Base-by-base conservation (phyloP, 2,113 vertebrate species). In the Lucifuga dentata region DNA sequence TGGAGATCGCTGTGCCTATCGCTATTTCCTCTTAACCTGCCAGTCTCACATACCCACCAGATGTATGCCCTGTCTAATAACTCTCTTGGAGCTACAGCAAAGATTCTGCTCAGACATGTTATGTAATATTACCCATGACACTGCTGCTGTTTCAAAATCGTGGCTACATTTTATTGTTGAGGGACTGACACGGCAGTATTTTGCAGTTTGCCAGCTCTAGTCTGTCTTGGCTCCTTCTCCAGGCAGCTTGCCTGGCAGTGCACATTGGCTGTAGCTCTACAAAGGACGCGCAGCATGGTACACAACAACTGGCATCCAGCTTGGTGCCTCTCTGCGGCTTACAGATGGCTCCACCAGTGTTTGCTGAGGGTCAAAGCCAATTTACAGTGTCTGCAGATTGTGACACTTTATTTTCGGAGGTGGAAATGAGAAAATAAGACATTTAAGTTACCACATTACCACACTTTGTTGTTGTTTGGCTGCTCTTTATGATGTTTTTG, bases 301-400 rank as follows among this genome's bases (percentile, higher is more conserved):
- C 71, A 63, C 66, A 80, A 66, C 84, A 88, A 82, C 86, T 87
- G 88, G 80, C 73, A 19, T 60, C 35, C 78, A 81, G 80, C 78
- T 68, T 45, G 60, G 49, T 57, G 45, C 35, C 68, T 68, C 61
- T 65, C 40, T 57, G 69, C 20, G 65, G 75, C 56, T 72, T 56
- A 45, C 53, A 49, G 48, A 63, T 51, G 70, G 63, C 56, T 68
- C 65, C 65, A 70, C 50, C 51, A 60, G 52, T 78, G 70, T 80
- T 84, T 73, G 39, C 60, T 10, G 24, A 45, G 51, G 64, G 83
- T 79, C 68, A 70, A 68, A 58, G 44, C 21, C 68, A 64, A 65
- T 78, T 84, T 58, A 74, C 45, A 68, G 41, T 41, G 19, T 38
- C 33, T 59, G 32, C 38, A 56, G 51, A 76, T 76, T 64, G 57